Base-by-base conservation (phyloP, 2,113 vertebrate species). In the Triplophysa rosa region DNA sequence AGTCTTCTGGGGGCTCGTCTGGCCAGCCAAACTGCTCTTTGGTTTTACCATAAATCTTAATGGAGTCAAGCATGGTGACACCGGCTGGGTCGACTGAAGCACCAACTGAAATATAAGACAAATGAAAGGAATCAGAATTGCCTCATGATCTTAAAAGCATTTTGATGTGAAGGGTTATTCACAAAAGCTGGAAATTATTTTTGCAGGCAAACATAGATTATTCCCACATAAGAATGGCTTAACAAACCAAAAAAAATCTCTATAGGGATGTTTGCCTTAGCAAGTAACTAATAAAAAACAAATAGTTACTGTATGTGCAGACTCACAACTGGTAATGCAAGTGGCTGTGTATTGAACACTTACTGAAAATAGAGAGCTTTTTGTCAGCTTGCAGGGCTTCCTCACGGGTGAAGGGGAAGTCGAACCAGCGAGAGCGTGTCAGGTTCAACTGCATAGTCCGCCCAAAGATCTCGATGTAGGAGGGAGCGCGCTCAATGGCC, bases 21-120 rank as follows among this genome's bases (percentile, higher is more conserved):
- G 98, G 98, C 97, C 98, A 99, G 47, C 97, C 98, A 82, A 99
- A 99, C 90, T 99, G 97, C 86, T 99, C 98, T 85, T 99, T 99
- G n/a, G 97, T 97, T 92, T 99, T 99, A 77, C 98, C 98, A 4
- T 99, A 99, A 58, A 99, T 95, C 87, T 99, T 99, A 67, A 99
- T 91, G n/a, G 97, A 97, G 82, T 99, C 98, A 47, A 99, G 94
- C 98, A 99, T 99, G 8, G 98, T 99, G 85, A 99, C 97, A 13
- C 98, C 97, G 21, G 97, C 96, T 14, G 98, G 97, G 89, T 99
- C 98, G 81, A 97, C 98, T 0, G 98, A 99, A 10, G 98, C 96
- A 10, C 98, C 98, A 65, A 99, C 98, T 99, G 85, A 24, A 87
- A 84, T 14, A 24, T 33, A 12, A 37, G 19, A 11, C 11, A 33